Base-by-base conservation (phyloP, 1,140 invertebrate genomes). In the Drosophila lowei region DNA sequence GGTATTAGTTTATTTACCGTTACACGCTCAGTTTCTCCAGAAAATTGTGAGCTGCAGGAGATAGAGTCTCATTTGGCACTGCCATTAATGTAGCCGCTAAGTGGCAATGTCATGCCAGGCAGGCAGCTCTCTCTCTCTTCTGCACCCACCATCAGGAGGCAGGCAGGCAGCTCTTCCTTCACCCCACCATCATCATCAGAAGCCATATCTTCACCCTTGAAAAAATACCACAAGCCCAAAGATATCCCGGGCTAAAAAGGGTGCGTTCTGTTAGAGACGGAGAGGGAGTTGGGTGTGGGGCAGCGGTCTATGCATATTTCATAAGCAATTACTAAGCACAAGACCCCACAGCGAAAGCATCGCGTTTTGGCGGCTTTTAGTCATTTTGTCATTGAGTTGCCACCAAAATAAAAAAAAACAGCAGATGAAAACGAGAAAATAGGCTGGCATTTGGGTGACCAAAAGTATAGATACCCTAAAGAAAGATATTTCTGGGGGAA, bases 81-180 rank as follows among this genome's bases (percentile, higher is more conserved):
- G 77, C 77, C 81, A 88, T 86, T 86, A 86, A 86, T 88, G 83
- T 88, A 81, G 83, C 81, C 81, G 81, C 81, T 86, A 86, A 86
- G 81, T 86, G 81, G 83, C 83, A 81, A 86, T 86, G 81, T 86
- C 81, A 86, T 86, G 83, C 77, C 78, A 86, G 77, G 81, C 74
- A 75, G 85, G 73, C 34, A 38, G 9, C 30, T 34, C 30, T 64
- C 77, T 61, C 18, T 78, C 78, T 74, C 58, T 73, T 62, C 54
- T 38, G 56, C 34, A 34, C 34, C 42, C 16, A 59, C 9, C 13
- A 21, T 18, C 18, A 11, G 9, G 30, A 34, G 30, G 30, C 30
- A 11, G 30, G 9, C 30, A 11, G 9, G 30, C 30, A 4, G 30
- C 30, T 9, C 30, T 34, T 34, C 30, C 30, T 11, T 34, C 30